Base-by-base conservation (phyloP, 2,113 vertebrate genomes). In the Eulacestoma nigropectus region DNA sequence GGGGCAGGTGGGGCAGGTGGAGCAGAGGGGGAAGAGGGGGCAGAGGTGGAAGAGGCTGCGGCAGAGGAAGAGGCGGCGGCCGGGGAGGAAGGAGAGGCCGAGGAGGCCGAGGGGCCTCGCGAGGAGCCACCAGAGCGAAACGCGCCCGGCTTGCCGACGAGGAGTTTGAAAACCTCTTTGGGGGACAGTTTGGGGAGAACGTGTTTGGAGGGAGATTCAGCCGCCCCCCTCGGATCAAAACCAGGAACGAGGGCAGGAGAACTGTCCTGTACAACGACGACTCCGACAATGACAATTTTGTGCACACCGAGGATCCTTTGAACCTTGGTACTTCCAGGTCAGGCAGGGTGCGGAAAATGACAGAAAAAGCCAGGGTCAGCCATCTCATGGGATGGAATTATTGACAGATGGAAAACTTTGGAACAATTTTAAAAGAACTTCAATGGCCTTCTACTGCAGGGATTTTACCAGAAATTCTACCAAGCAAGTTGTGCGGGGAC, bases 351-450 rank as follows among this genome's bases (percentile, higher is more conserved):
- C 98, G 99, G 47, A 99, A 99, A 95, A 99, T 99, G 99, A 99
- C 99, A 21, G 99, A 99, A 97, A 99, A 99, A 97, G 99, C 99
- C 95, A 98, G 99, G 92, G 99, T 99, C 97, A 99, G 99, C 97
- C 99, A 99, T 97, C 99, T 99, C 65, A 99, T 99, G 99, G 99
- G 99, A 96, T 99, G 99, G 99, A 98, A 99, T 96, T 99, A 99
- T 97, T 99, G 98, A 99, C 97, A 87, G 76, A 81, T 83, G 75
- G 91, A 82, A 90, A 93, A 90, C 92, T 96, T 95, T 96, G 95
- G 90, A 97, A 95, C 97, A 93, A 92, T 96, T 97, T 95, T 50
- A 92, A 93, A 96, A 96, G 96, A 97, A 95, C 85, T 96, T 96
- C 93, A 96, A 96, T 97, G 98, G 96, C 97, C 98, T 98, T 98